A percentile compares a stretch with the other conserved stretches of the same genome.
phyloP scores from a whole-genome alignment of 2,113 vertebrate genomes.

The Chlamydotis undulata region DNA sequence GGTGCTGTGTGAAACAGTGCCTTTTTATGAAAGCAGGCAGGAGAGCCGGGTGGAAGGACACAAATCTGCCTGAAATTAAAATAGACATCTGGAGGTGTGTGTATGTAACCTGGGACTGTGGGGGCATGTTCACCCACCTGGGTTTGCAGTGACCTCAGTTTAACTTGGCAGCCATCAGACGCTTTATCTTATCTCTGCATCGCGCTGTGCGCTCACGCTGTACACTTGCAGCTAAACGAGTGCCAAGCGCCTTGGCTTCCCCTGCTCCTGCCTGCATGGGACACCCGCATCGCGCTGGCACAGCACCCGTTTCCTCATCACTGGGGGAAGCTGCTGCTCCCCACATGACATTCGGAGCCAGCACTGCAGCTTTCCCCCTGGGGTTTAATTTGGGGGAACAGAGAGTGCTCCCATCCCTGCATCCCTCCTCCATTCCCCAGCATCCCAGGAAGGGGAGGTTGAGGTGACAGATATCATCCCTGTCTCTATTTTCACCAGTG shows the following conservation, averaged over 20 bases:
- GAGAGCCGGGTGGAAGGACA: neutral
- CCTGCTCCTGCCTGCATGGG: neutral
- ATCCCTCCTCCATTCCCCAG: neutral
- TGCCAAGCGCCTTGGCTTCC: neutral
- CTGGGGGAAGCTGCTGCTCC: fast-evolving
- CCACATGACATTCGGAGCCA: fast-evolving
- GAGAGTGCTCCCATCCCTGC: fast-evolving
- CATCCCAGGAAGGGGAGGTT: neutral
- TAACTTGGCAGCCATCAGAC: constrained; percentile 34
- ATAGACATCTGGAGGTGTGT: fast-evolving
- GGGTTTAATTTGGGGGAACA: neutral
- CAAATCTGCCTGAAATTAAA: neutral
- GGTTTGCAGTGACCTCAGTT: constrained; percentile 27
- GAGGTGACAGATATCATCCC: neutral
- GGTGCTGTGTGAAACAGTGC: neutral
- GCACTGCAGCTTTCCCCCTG: neutral
- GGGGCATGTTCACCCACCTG: neutral
- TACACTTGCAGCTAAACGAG: neutral
- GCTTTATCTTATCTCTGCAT: constrained; percentile 25
- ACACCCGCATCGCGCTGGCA: fast-evolving
- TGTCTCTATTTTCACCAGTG: fast-evolving
- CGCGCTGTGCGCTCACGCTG: neutral
- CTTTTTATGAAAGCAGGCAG: neutral
- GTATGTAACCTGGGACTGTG: neutral
- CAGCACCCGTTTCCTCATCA: fast-evolving